Percentiles rank a stretch among this genome's conserved stretches.
These are phyloP conservation scores for Pseudopipra pipra DNA, from an alignment of 2,113 vertebrate species.

Conservation along the genomic window DNA sequence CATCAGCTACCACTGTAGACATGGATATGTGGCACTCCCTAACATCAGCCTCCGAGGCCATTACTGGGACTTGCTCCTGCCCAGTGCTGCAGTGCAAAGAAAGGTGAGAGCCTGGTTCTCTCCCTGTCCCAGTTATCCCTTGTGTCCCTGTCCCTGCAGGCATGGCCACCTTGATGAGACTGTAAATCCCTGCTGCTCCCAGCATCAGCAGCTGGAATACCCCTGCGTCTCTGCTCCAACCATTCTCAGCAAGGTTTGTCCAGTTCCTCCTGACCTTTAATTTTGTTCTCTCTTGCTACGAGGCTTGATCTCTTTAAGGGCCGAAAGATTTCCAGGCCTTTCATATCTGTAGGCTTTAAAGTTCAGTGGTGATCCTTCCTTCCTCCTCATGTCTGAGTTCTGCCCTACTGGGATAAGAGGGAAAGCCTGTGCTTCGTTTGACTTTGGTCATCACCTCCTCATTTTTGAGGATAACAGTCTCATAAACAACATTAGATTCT, in stretches of 20 bases:
- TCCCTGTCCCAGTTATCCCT: too few relatives aligned
- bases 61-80: not conserved
- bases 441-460: not conserved
- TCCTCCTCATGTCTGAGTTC: not conserved
- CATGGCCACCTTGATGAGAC: not conserved
- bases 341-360: not conserved
- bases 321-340: not conserved
- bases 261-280: not conserved
- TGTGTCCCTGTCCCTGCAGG: not conserved
- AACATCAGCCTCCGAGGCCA: not conserved
- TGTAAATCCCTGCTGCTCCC: not conserved
- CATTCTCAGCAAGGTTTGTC: not conserved
- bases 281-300: not conserved
- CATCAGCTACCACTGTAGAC: not conserved
- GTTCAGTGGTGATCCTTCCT: not conserved
- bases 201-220: accelerated
- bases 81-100: not conserved
- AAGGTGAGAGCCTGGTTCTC: accelerated
- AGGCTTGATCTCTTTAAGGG: not conserved
- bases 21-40: not conserved
- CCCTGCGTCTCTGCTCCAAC: not conserved
- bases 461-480: not conserved
- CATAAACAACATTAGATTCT: not conserved
- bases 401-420: not conserved
- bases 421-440: not conserved